Evolutionary conservation across 2,888 invertebrate genomes (phyloP).

Genomic region (Dorcus parallelipipedus): DNA sequence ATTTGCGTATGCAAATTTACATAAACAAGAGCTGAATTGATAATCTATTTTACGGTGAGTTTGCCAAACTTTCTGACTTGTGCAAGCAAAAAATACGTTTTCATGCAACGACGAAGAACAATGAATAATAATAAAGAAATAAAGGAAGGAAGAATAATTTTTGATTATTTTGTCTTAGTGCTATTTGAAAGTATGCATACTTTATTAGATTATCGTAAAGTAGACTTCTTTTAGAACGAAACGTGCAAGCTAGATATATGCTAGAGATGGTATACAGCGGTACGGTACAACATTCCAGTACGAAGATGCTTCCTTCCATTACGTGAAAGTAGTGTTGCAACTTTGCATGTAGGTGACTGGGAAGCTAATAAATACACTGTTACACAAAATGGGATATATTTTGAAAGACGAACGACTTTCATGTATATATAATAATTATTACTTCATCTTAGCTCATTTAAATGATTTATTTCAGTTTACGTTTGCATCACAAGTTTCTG

Average conservation of each 20-base stretch:
- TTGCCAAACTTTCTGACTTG: no score
- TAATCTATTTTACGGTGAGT: no score
- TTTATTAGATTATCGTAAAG: neutral
- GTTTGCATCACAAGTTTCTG: no score
- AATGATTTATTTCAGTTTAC: no score
- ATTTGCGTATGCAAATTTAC: no score
- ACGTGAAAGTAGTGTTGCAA: constrained; percentile 48
- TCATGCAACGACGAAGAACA: neutral
- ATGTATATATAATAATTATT: constrained; percentile 1
- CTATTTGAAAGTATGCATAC: neutral
- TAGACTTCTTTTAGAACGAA: constrained; percentile 1
- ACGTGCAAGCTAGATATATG: neutral
- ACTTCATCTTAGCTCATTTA: constrained; percentile 2
- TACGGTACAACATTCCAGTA: constrained; percentile 37
- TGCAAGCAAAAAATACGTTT: no score
- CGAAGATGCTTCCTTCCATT: constrained; percentile 40
- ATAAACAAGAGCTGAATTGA: no score
- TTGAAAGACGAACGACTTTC: constrained; percentile 10
- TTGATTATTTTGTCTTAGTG: neutral
- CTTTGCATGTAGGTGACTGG: constrained; percentile 37
- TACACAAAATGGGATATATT: constrained; percentile 15
- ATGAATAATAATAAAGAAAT: neutral
- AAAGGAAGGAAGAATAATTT: neutral
- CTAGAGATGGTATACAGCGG: constrained; percentile 9
- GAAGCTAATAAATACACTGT: constrained; percentile 21